Base-by-base conservation (phyloP, 1,140 invertebrate genomes). In the Aphelinus certus region DNA sequence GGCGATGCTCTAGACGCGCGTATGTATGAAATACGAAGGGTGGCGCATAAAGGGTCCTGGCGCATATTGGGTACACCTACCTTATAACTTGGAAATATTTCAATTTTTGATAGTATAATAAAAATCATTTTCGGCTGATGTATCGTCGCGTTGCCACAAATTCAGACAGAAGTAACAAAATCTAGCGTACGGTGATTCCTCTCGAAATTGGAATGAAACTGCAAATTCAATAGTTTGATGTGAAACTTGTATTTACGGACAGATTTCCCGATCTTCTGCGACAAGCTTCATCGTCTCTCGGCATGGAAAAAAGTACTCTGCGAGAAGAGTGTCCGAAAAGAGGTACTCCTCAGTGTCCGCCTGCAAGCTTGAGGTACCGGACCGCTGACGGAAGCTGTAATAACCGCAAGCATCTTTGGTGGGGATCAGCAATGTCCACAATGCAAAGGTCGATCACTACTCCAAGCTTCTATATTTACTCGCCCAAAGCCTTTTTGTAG, bases 351-450 rank as follows among this genome's bases (percentile, higher is more conserved):
- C 88, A 89, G 80, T 93, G 92, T 81, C 88, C 91, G 55, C 83
- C 89, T 6, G 90, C 91, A 9, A 83, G 84, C 73, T 77, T 82
- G 71, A 90, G 91, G 72, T 97, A 95, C 84, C 90, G 96, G 77
- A 94, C 95, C 7, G 89, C 93, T 26, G 95, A 96, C 85, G 95
- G 95, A 6, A 94, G 94, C 6, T 97, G 96, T 85, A 97, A 97
- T 86, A 97, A 97, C 87, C 81, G 92, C 2, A 85, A 90, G 6
- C 84, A 94, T 69, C 92, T 92, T 1, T 90, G 91, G 81, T 94
- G 93, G 93, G 97, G 97, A 0, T 92, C 94, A 10, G 92, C 95
- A 3, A 92, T 95, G 87, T 93, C 93, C 64, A 91, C 94, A 0
- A 95, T 96, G 81, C 91, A 94, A 76, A 89, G 85, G 83, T 86